Base-by-base conservation (phyloP, 1,140 invertebrate genomes). In the Littorina saxatilis region DNA sequence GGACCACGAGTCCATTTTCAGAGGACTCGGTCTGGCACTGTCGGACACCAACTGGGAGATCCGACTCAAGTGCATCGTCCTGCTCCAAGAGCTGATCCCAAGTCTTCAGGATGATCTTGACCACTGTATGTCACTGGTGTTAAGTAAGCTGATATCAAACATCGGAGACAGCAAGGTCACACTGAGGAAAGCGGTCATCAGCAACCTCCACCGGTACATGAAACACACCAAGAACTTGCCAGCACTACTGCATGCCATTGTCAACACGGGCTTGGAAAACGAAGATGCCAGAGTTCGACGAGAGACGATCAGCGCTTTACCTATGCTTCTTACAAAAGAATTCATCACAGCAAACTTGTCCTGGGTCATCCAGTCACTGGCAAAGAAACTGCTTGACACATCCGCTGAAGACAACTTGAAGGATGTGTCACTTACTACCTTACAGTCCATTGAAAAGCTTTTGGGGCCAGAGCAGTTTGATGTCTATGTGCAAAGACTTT, bases 121-220 rank as follows among this genome's bases (percentile, higher is more conserved):
- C 80, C 39, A 81, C 35, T 92, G 90, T 81, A 91, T 92, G 90
- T 83, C 85, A 20, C 81, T 90, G 37, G 87, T 92, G 9, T 79
- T 92, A 58, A 87, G 87, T 43, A 89, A 88, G 63, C 78, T 93
- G n/a, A 86, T 93, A 79, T 83, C 88, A 20, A 91, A 90, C 81
- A 87, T 93, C 63, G 92, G 91, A 35, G 90, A 93, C 83, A 87
- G 82, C 74, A 92, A 91, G 81, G 88, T 91, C 15, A 87, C 88
- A 43, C 87, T 92, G 23, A 84, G 91, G 27, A 87, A 89, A 80
- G 88, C 88, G 27, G 90, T 90, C 23, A 89, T 91, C 52, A 90
- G 92, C 79, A 90, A 91, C 2, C 81, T 93, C 17, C 91, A 91
- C 87, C 87, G 88, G 0, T 93, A 92, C 82, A 91, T 92, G 90